These are phyloP conservation scores for Ephestia elutella DNA, from an alignment of 1,140 invertebrate species.

Conservation along the genomic window DNA sequence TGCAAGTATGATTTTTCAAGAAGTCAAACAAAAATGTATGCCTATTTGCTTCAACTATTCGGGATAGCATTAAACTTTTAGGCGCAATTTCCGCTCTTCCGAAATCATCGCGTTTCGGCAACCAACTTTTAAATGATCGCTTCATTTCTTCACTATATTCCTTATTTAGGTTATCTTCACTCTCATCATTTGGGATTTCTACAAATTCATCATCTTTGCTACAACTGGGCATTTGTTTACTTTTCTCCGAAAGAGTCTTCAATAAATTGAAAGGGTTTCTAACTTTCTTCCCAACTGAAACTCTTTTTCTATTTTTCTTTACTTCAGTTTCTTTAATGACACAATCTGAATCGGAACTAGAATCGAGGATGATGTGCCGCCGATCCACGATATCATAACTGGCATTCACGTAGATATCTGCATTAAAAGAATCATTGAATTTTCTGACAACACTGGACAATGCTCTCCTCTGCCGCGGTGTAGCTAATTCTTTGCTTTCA, in stretches of 20 bases:
- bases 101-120: constrained; percentile 46
- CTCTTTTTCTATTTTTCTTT: constrained; percentile 10
- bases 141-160: constrained; percentile 22
- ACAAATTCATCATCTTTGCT: constrained; percentile 5
- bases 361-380: constrained; percentile 40
- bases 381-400: constrained; percentile 42
- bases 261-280: constrained; percentile 59
- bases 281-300: constrained; percentile 35
- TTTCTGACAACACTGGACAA: constrained; percentile 49
- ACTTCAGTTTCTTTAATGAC: constrained; percentile 23
- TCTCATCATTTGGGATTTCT: neutral
- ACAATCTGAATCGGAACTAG: constrained; percentile 45
- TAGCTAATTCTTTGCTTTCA: constrained; percentile 33
- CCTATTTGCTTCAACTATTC: constrained; percentile 26
- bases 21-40: constrained; percentile 48
- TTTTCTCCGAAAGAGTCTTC: constrained; percentile 42
- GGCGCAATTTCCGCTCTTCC: constrained; percentile 44
- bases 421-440: constrained; percentile 53
- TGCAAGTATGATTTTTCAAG: constrained; percentile 32
- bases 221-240: constrained; percentile 13
- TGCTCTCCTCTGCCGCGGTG: constrained; percentile 40
- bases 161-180: constrained; percentile 11
- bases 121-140: constrained; percentile 43
- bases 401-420: constrained; percentile 45
- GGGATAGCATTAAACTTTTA: constrained; percentile 15